These are phyloP conservation scores for Schmidtea mediterranea DNA, from an alignment of 1,140 invertebrate genomes.

Conservation along the genomic window DNA sequence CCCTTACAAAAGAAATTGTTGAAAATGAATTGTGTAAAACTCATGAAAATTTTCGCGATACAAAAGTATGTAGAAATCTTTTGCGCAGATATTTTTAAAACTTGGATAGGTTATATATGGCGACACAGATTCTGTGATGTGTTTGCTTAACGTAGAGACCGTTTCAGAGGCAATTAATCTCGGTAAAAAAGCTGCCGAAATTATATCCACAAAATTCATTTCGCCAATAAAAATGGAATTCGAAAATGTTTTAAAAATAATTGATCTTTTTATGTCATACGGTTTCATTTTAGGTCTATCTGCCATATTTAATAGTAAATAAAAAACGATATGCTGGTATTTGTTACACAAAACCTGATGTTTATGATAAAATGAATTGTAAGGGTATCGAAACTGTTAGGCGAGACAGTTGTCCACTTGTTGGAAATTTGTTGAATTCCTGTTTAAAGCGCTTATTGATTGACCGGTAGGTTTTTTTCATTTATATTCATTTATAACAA, in stretches of 20 bases:
- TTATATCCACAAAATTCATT: slow-evolving; percentile 66
- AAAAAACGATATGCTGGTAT: slow-evolving; percentile 45
- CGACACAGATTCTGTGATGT: slow-evolving; percentile 98
- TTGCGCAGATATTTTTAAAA: no score
- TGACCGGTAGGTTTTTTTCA: slow-evolving; percentile 40
- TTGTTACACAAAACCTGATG: slow-evolving; percentile 51
- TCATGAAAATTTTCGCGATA: slow-evolving; percentile 71
- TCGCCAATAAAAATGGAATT: slow-evolving; percentile 93
- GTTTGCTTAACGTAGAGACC: slow-evolving; percentile 74
- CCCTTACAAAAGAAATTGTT: slow-evolving; percentile 73
- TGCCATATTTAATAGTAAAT: slow-evolving; percentile 86
- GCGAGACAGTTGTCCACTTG: slow-evolving; percentile 81
- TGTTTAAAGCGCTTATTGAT: slow-evolving; percentile 83
- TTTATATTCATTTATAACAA: no score
- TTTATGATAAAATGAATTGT: slow-evolving; percentile 98
- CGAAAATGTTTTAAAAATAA: slow-evolving; percentile 61
- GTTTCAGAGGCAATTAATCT: slow-evolving; percentile 78
- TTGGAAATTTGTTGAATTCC: slow-evolving; percentile 81
- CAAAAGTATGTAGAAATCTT: slow-evolving; percentile 33
- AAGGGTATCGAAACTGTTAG: slow-evolving; percentile 96
- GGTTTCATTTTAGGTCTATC: slow-evolving; percentile 46
- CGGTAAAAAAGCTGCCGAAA: slow-evolving; percentile 68
- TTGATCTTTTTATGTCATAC: no score
- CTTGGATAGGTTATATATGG: slow-evolving; percentile 56
- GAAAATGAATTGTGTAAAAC: slow-evolving; percentile 47